phyloP scores from a whole-genome alignment of 2,113 vertebrate species.

The Smithornis capensis region DNA sequence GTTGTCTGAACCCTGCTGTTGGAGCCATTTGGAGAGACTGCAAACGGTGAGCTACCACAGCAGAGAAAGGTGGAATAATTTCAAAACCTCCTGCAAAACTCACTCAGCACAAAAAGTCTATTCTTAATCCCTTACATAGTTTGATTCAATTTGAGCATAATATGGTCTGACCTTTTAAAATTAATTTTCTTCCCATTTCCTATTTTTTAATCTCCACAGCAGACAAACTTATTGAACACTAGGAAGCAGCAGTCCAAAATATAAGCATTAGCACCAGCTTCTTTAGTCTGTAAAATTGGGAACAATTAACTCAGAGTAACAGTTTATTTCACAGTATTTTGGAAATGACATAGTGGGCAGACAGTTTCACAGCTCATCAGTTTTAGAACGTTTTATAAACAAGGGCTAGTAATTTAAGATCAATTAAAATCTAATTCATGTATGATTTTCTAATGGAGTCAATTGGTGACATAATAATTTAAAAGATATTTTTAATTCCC shows the following conservation, averaged over 20 bases:
- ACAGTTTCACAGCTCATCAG: background rate
- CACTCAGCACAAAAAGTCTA: background rate
- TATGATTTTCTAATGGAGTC: conserved; percentile 61
- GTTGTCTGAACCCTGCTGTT: background rate
- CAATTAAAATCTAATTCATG: conserved; percentile 36
- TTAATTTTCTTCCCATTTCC: conserved; percentile 10
- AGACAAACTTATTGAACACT: background rate
- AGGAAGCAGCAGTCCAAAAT: background rate
- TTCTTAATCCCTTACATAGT: background rate
- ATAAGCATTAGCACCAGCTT: background rate
- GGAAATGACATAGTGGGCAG: background rate
- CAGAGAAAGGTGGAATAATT: background rate
- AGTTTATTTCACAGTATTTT: conserved; percentile 26
- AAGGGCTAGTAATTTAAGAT: conserved; percentile 48
- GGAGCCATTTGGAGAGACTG: background rate
- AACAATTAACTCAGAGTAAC: conserved; percentile 11
- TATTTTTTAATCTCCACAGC: background rate
- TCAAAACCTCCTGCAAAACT: background rate
- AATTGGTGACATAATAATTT: conserved; percentile 39
- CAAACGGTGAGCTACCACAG: background rate
- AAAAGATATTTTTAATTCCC: conserved; percentile 22
- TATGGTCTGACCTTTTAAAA: background rate
- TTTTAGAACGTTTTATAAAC: conserved; percentile 55
- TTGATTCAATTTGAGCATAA: background rate
- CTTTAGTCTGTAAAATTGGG: background rate